Percentiles rank a stretch among this genome's conserved stretches.
Evolutionary conservation across 2,797 vertebrate species (phyloP).

Genomic region (Rhinoraja longicauda): DNA sequence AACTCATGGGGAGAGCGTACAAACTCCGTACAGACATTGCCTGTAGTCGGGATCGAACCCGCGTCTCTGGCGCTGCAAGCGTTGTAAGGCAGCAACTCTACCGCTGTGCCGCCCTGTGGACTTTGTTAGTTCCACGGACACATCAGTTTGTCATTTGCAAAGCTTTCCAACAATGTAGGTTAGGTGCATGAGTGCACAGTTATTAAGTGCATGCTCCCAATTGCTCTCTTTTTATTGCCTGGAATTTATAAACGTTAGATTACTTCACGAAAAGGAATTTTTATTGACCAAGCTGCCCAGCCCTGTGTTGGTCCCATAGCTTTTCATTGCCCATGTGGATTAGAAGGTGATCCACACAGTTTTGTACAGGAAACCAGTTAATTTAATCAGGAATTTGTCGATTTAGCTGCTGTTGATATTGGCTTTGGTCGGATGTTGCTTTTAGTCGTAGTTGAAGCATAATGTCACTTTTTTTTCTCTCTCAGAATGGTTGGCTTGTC

Average conservation of each 20-base stretch:
- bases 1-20: too few relatives aligned
- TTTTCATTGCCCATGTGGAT: neutral
- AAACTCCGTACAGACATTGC: too few relatives aligned
- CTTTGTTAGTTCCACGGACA: neutral
- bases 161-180: neutral
- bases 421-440: constrained; percentile 23
- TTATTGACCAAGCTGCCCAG: neutral
- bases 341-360: neutral
- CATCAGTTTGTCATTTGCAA: neutral
- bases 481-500: neutral
- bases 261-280: neutral
- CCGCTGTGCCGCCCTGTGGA: too few relatives aligned
- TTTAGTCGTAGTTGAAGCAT: constrained; percentile 3
- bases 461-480: neutral
- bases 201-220: neutral
- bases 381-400: constrained; percentile 38
- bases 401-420: constrained; percentile 30
- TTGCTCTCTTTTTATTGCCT: neutral
- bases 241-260: neutral
- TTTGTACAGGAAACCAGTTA: constrained; percentile 29
- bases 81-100: too few relatives aligned
- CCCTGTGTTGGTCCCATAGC: neutral
- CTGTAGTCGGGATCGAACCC: too few relatives aligned
- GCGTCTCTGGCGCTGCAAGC: too few relatives aligned
- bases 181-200: neutral